Conservation (phyloP, 2,888 invertebrate species). For the Criorhina ranunculi region DNA sequence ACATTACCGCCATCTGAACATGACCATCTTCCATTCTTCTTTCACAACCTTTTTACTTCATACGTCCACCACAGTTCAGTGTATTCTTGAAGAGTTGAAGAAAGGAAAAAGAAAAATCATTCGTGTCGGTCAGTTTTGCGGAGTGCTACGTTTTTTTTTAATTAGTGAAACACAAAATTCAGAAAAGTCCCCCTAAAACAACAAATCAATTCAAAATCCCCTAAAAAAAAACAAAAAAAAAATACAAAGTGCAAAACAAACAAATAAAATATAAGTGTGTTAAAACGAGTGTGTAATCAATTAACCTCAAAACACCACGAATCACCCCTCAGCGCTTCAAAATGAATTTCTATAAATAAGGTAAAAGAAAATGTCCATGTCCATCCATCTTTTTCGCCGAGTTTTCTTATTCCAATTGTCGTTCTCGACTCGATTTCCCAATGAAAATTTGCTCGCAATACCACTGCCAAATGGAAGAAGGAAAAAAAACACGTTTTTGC, state of each 20-base stretch:
- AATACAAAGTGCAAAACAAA: conserved; percentile 6
- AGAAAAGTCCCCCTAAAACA: conserved; percentile 32
- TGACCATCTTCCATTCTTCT: not conserved
- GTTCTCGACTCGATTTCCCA: not conserved
- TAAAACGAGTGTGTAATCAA: conserved; percentile 51
- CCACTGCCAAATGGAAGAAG: conserved; percentile 20
- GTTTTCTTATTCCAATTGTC: conserved; percentile 24
- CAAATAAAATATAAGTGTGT: conserved; percentile 30
- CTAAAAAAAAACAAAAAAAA: conserved; percentile 38
- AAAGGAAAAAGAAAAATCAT: conserved; percentile 70
- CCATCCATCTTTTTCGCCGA: conserved; percentile 29
- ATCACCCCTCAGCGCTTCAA: conserved; percentile 63
- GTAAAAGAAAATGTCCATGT: conserved; percentile 62
- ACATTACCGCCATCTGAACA: conserved; percentile 26
- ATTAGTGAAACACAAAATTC: conserved; percentile 59
- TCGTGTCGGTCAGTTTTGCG: conserved; percentile 75
- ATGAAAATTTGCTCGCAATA: conserved; percentile 15
- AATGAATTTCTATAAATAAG: conserved; percentile 75
- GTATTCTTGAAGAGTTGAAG: conserved; percentile 41
- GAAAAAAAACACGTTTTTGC: conserved; percentile 59
- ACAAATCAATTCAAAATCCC: conserved; percentile 23
- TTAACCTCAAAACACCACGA: conserved; percentile 55
- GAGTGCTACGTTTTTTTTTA: conserved; percentile 67
- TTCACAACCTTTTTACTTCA: conserved; percentile 26
- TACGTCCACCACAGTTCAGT: conserved; percentile 59